Conservation (phyloP, 2,888 invertebrate genomes). For the Copidosoma aretas region DNA sequence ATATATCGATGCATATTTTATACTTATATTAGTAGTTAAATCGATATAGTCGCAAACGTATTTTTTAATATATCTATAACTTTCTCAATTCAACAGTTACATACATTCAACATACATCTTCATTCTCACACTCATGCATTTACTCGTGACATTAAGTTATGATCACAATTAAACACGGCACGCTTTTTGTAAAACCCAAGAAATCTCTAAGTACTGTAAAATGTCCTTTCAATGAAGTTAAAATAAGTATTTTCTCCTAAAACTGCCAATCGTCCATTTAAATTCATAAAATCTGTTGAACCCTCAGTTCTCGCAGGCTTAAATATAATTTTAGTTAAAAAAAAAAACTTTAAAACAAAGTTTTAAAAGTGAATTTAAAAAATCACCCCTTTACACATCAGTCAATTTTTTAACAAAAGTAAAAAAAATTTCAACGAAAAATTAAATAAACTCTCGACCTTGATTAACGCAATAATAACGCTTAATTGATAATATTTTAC, state of each 20-base stretch:
- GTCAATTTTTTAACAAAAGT: conserved; percentile 8
- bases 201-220: conserved; percentile 58
- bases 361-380: background rate
- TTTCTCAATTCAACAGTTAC: conserved; percentile 23
- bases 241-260: conserved; percentile 16
- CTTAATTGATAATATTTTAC: conserved; percentile 9
- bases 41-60: conserved; percentile 25
- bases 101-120: conserved; percentile 18
- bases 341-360: conserved; percentile 16
- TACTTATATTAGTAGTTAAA: conserved; percentile 21
- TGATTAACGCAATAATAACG: conserved; percentile 13
- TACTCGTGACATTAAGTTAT: conserved; percentile 43
- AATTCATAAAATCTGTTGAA: background rate
- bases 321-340: conserved; percentile 16
- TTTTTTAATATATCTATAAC: conserved; percentile 22
- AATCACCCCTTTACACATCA: background rate
- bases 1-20: conserved; percentile 32
- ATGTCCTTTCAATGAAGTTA: conserved; percentile 38
- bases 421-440: conserved; percentile 16
- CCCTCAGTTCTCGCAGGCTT: conserved; percentile 5
- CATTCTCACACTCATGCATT: conserved; percentile 23
- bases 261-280: conserved; percentile 18
- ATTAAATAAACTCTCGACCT: conserved; percentile 15
- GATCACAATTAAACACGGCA: conserved; percentile 57
- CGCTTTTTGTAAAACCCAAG: conserved; percentile 47